phyloP scores from a whole-genome alignment of 2,113 vertebrate genomes.

The Malurus cyaneus region DNA sequence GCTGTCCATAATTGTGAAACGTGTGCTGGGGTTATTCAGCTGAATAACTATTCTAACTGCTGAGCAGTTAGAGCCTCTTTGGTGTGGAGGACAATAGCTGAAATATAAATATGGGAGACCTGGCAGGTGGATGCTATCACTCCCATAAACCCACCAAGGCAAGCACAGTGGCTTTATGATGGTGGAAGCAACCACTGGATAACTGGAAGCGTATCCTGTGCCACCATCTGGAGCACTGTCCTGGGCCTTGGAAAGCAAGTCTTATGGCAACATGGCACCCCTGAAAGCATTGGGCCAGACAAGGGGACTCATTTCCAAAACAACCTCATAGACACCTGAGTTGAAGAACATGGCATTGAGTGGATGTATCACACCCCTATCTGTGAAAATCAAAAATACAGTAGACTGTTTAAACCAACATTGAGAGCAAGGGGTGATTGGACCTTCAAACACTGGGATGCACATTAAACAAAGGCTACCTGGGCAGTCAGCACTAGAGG shows the following conservation, averaged over 20 bases:
- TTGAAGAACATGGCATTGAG: not conserved
- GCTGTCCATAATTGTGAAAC: not conserved
- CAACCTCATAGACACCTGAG: not conserved
- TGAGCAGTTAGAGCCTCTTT: not conserved
- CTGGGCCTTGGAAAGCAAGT: not conserved
- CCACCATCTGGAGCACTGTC: not conserved
- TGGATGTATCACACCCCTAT: not conserved
- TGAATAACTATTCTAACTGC: too few relatives aligned
- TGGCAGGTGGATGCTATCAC: not conserved
- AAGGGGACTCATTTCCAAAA: not conserved
- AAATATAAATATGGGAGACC: not conserved
- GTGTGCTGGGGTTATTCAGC: not conserved
- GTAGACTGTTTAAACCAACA: not conserved
- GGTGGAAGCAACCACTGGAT: not conserved
- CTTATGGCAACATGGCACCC: not conserved
- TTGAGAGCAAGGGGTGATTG: not conserved
- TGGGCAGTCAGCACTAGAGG: not conserved
- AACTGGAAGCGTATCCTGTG: rapidly evolving
- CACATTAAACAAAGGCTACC: not conserved
- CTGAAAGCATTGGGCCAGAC: not conserved
- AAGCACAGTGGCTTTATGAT: not conserved
- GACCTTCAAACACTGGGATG: not conserved
- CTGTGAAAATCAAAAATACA: not conserved
- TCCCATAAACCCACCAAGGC: not conserved
- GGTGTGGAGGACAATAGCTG: not conserved